phyloP scores from a whole-genome alignment of 2,797 vertebrate species.

The Myripristis jacobus region DNA sequence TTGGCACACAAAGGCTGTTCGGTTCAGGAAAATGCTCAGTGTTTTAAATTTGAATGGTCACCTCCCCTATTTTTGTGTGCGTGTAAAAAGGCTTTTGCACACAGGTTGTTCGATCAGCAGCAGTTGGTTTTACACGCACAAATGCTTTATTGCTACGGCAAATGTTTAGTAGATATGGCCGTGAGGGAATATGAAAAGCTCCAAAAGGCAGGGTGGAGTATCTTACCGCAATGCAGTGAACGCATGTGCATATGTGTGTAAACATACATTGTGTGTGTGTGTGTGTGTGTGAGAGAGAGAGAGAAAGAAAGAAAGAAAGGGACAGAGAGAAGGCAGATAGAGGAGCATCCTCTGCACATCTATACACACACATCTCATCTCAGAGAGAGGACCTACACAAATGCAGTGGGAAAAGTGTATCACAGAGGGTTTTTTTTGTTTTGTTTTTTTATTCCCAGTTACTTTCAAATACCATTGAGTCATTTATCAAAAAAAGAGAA shows the following conservation, averaged over 20 bases:
- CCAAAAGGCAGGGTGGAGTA: background rate
- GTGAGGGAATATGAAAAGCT: conserved; percentile 8
- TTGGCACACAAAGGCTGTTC: too few species aligned
- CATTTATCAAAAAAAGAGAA: too few species aligned
- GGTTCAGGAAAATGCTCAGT: too few species aligned
- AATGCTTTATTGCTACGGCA: too few species aligned
- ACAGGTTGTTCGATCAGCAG: too few species aligned
- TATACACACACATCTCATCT: background rate
- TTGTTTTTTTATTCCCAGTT: background rate
- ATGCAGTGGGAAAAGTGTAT: too few species aligned
- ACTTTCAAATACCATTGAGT: background rate
- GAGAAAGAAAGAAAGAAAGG: conserved; percentile 1
- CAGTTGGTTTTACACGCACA: too few species aligned
- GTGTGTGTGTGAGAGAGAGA: background rate
- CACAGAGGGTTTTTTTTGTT: too few species aligned
- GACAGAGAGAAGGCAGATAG: background rate
- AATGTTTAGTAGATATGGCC: too few species aligned
- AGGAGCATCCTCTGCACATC: background rate
- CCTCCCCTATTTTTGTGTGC: too few species aligned
- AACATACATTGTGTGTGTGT: background rate
- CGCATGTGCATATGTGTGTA: background rate
- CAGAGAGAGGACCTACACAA: background rate
- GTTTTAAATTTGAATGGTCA: too few species aligned
- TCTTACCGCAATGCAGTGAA: conserved; percentile 44
- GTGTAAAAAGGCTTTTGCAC: too few species aligned